A percentile compares a stretch with the other conserved stretches of the same genome.
Conservation (phyloP, 2,113 vertebrate species). For the rat (Rattus norvegicus) region DNA sequence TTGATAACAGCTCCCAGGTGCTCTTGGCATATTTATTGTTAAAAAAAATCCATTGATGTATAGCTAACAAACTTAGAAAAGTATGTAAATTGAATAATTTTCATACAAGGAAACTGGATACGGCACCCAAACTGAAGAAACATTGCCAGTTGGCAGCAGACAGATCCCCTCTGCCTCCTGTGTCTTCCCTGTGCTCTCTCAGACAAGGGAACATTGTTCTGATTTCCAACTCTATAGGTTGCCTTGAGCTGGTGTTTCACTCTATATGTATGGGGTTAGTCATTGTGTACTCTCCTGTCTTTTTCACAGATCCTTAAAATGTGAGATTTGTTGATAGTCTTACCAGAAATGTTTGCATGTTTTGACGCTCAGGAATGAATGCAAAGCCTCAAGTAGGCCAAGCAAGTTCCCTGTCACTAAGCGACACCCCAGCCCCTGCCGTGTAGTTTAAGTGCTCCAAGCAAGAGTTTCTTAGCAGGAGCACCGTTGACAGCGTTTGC, state of each 20-base stretch:
- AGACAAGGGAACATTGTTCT: not conserved
- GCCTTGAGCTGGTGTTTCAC: not conserved
- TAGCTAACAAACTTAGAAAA: not conserved
- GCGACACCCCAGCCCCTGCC: not conserved
- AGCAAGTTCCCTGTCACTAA: not conserved
- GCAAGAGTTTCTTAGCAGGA: not conserved
- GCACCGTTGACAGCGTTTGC: not conserved
- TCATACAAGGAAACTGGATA: not conserved
- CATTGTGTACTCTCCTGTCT: not conserved
- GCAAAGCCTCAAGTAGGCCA: not conserved
- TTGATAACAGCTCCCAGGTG: not conserved
- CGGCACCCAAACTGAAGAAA: not conserved
- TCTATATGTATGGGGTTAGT: not conserved
- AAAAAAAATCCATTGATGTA: not conserved
- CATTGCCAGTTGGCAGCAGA: not conserved
- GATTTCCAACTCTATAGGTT: not conserved
- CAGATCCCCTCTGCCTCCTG: not conserved
- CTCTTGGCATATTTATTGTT: slow-evolving; percentile 15
- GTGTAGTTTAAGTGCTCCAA: not conserved
- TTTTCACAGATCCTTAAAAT: slow-evolving; percentile 4
- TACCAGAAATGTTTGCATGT: not conserved
- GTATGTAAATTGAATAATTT: not conserved
- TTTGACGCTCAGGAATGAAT: not conserved
- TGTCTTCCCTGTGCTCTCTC: not conserved
- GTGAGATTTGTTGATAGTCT: not conserved